A percentile compares a stretch with the other conserved stretches of the same genome.
Conservation (phyloP, 2,113 vertebrate genomes). For the Serilophus lunatus region DNA sequence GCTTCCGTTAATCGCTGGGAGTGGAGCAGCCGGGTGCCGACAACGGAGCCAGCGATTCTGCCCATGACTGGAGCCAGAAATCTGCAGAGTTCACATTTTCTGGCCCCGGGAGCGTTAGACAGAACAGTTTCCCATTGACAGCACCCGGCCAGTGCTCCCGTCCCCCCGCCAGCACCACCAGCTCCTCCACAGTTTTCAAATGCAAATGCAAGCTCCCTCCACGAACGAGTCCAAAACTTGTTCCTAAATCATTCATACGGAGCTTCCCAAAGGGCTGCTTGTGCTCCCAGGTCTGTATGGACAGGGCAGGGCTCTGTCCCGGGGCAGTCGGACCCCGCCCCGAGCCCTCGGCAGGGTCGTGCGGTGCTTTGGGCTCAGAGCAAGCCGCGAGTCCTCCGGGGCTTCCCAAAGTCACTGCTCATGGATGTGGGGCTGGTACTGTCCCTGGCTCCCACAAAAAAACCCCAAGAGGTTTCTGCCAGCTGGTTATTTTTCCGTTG, state of each 20-base stretch:
- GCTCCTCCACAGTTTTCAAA: conserved; percentile 27
- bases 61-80: neutral
- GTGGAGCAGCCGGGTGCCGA: neutral
- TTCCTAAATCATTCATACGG: neutral
- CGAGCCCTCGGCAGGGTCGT: accelerated
- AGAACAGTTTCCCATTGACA: conserved; percentile 51
- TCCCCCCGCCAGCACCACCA: neutral
- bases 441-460: neutral
- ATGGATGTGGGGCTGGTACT: accelerated
- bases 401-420: neutral
- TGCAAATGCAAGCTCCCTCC: conserved; percentile 14
- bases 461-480: neutral
- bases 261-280: neutral
- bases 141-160: neutral
- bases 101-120: neutral
- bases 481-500: neutral
- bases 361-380: neutral
- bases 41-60: neutral
- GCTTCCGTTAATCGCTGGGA: neutral
- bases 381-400: accelerated
- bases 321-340: neutral
- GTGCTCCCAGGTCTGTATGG: neutral
- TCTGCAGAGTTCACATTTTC: conserved; percentile 21
- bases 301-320: neutral
- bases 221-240: neutral